phyloP scores from a whole-genome alignment of 2,797 vertebrate genomes.

The Morelia viridis region DNA sequence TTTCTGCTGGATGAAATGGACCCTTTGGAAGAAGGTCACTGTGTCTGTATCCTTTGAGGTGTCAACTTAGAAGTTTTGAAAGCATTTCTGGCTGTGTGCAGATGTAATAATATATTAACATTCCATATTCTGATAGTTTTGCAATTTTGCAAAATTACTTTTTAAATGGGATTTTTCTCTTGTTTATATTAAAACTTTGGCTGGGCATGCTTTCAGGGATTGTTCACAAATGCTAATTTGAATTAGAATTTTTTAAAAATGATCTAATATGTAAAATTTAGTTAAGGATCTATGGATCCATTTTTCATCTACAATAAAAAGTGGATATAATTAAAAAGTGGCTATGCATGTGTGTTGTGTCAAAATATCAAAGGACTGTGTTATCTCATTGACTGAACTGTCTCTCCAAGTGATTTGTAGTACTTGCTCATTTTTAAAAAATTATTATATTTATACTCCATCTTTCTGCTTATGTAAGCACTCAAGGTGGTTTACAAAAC shows the following conservation, averaged over 20 bases:
- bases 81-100: neutral
- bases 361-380: too few species aligned
- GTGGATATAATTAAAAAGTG: neutral
- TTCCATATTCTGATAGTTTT: neutral
- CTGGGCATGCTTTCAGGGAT: neutral
- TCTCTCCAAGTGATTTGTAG: neutral
- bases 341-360: neutral
- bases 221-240: neutral
- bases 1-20: neutral
- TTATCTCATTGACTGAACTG: neutral
- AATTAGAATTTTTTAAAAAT: neutral
- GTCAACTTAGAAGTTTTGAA: neutral
- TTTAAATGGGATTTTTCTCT: neutral
- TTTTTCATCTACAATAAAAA: neutral
- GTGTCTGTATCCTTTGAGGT: neutral
- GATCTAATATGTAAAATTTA: neutral
- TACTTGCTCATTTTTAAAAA: neutral
- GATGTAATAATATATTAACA: neutral
- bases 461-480: neutral
- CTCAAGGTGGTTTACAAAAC: neutral
- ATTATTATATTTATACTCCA: neutral
- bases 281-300: neutral
- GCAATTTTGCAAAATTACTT: neutral
- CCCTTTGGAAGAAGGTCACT: neutral
- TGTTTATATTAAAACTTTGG: neutral